Conservation (phyloP, 2,113 vertebrate genomes). For the Oryzias woworae region DNA sequence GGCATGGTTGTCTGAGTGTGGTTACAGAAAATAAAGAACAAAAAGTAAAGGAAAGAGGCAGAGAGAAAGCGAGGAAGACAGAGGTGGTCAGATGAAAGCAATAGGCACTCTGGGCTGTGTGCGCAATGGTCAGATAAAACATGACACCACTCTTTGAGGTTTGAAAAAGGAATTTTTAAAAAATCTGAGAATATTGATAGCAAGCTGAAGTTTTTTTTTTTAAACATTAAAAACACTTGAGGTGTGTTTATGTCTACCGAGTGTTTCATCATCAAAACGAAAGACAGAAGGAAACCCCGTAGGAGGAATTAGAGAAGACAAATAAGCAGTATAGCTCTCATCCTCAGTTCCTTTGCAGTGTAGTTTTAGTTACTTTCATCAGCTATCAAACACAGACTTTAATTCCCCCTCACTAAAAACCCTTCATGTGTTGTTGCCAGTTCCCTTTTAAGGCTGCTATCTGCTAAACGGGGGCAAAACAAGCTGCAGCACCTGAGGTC, state of each 20-base stretch:
- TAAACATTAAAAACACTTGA: slow-evolving; percentile 65
- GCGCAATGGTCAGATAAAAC: slow-evolving; percentile 72
- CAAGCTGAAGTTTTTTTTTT: slow-evolving; percentile 51
- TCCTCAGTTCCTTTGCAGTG: slow-evolving; percentile 6
- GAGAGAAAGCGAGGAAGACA: slow-evolving; percentile 57
- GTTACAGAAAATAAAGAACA: slow-evolving; percentile 41
- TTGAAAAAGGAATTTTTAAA: slow-evolving; percentile 51
- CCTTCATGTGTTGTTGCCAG: slow-evolving; percentile 10
- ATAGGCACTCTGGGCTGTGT: slow-evolving; percentile 50
- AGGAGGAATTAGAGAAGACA: slow-evolving; percentile 16
- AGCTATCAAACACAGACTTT: slow-evolving; percentile 17
- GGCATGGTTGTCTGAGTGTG: slow-evolving; percentile 26
- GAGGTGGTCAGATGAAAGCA: slow-evolving; percentile 68
- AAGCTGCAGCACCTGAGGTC: slow-evolving; percentile 30
- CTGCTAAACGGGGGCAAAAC: slow-evolving; percentile 13
- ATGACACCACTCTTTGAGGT: slow-evolving; percentile 69
- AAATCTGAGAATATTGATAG: slow-evolving; percentile 54
- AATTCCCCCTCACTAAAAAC: slow-evolving; percentile 17
- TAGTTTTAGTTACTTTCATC: slow-evolving; percentile 17
- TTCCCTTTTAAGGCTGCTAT: slow-evolving; percentile 12
- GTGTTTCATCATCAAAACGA: slow-evolving; percentile 63
- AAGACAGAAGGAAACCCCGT: slow-evolving; percentile 5
- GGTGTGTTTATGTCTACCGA: slow-evolving; percentile 47
- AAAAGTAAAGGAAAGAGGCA: slow-evolving; percentile 40
- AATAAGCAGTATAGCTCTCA: slow-evolving; percentile 3